Conservation (phyloP, 2,797 vertebrate genomes). For the Bucorvus abyssinicus region DNA sequence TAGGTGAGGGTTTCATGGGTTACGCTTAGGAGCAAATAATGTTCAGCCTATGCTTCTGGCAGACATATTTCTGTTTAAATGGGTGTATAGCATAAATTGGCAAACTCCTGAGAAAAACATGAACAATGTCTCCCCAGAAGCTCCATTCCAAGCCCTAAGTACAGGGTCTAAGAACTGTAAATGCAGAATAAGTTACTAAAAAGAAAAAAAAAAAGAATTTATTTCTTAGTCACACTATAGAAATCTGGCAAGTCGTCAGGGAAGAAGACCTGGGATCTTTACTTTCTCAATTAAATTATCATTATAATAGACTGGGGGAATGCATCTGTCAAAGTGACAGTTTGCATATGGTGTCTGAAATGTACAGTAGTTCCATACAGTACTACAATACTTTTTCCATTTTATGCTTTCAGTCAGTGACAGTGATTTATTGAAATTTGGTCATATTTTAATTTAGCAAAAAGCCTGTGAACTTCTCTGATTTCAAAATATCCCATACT, state of each 20-base stretch:
- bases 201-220: not conserved
- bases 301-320: slow-evolving; percentile 50
- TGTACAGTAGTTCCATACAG: slow-evolving; percentile 26
- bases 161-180: not conserved
- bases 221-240: not conserved
- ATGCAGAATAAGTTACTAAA: not conserved
- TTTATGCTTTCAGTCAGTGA: slow-evolving; percentile 42
- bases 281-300: slow-evolving; percentile 23
- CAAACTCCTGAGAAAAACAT: not conserved
- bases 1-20: not conserved
- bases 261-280: slow-evolving; percentile 11
- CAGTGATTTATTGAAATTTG: slow-evolving; percentile 29
- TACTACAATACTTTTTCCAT: slow-evolving; percentile 11
- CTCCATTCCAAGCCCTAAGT: not conserved
- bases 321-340: slow-evolving; percentile 66
- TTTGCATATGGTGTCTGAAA: slow-evolving; percentile 55
- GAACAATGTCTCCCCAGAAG: not conserved
- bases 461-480: not conserved
- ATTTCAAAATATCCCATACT: slow-evolving; percentile 30
- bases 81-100: not conserved
- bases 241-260: slow-evolving; percentile 10
- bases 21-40: not conserved
- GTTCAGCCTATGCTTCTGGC: not conserved
- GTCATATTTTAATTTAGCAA: slow-evolving; percentile 48
- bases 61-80: not conserved